Conservation (phyloP, 1,140 invertebrate species). For the Calosoma granatense region DNA sequence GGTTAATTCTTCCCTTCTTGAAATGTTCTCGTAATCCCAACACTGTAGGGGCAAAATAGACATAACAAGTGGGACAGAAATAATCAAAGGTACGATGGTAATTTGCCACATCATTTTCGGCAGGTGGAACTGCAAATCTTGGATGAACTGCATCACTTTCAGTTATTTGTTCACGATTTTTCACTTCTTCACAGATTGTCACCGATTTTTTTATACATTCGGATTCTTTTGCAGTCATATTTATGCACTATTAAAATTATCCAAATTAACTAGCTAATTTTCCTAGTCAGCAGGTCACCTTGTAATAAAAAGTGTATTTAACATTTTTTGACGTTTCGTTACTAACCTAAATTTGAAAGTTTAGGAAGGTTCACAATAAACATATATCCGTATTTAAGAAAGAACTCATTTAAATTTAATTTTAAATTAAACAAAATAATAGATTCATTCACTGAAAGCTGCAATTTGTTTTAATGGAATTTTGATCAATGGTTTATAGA, state of each 20-base stretch:
- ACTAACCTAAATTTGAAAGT: too few relatives aligned
- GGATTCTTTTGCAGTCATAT: neutral
- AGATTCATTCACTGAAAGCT: too few relatives aligned
- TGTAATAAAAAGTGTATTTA: too few relatives aligned
- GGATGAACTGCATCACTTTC: slow-evolving; percentile 17
- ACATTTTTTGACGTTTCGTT: too few relatives aligned
- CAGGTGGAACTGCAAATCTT: slow-evolving; percentile 13
- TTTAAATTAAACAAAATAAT: too few relatives aligned
- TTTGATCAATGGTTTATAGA: too few relatives aligned
- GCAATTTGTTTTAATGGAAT: too few relatives aligned
- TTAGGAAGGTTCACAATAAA: too few relatives aligned
- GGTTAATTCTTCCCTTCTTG: slow-evolving; percentile 15
- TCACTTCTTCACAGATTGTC: slow-evolving; percentile 10
- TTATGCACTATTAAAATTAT: neutral
- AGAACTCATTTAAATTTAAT: too few relatives aligned
- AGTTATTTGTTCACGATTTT: slow-evolving; percentile 1
- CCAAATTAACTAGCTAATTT: too few relatives aligned
- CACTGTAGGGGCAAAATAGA: slow-evolving; percentile 17
- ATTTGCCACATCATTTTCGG: slow-evolving; percentile 13
- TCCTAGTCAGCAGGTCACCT: too few relatives aligned
- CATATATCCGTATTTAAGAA: too few relatives aligned
- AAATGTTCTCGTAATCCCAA: slow-evolving; percentile 16
- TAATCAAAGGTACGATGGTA: slow-evolving; percentile 15
- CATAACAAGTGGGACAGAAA: slow-evolving; percentile 16
- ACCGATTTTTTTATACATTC: neutral